phyloP scores from a whole-genome alignment of 2,888 invertebrate species.

The Melinaea marsaeus region DNA sequence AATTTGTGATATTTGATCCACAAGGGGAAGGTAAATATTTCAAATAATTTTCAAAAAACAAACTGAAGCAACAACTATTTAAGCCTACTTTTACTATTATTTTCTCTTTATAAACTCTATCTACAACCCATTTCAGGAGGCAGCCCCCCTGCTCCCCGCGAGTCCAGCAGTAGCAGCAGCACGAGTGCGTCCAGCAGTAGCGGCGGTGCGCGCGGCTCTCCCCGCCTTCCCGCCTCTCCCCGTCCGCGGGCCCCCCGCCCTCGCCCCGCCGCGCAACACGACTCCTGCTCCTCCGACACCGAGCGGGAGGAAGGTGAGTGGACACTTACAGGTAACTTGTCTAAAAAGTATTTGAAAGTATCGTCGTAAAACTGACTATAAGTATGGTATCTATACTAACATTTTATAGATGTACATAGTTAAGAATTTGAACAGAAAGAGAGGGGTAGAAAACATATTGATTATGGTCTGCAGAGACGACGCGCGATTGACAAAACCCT shows the following conservation, averaged over 20 bases:
- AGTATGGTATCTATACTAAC: too few relatives aligned
- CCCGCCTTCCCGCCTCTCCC: constrained; percentile 42
- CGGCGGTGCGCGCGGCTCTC: constrained; percentile 39
- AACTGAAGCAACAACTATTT: neutral
- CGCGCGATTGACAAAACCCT: too few relatives aligned
- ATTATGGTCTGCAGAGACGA: too few relatives aligned
- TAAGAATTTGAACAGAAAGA: too few relatives aligned
- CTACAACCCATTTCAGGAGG: constrained; percentile 29
- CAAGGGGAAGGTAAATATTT: constrained; percentile 83
- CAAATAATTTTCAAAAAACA: neutral
- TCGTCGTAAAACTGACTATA: too few relatives aligned
- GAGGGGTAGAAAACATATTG: too few relatives aligned
- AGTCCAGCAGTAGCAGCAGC: constrained; percentile 58
- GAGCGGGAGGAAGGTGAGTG: constrained; percentile 74
- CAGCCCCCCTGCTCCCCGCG: constrained; percentile 37
- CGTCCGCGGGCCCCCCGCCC: constrained; percentile 57
- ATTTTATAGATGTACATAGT: too few relatives aligned
- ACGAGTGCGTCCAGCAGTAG: constrained; percentile 47
- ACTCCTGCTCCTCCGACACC: constrained; percentile 79
- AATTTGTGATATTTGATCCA: constrained; percentile 98
- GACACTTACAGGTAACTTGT: neutral
- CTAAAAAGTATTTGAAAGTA: neutral
- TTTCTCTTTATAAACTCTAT: too few relatives aligned
- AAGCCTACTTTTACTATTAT: neutral
- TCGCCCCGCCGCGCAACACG: constrained; percentile 37